phyloP scores from a whole-genome alignment of 1,140 invertebrate species.

The Caerostris darwini region DNA sequence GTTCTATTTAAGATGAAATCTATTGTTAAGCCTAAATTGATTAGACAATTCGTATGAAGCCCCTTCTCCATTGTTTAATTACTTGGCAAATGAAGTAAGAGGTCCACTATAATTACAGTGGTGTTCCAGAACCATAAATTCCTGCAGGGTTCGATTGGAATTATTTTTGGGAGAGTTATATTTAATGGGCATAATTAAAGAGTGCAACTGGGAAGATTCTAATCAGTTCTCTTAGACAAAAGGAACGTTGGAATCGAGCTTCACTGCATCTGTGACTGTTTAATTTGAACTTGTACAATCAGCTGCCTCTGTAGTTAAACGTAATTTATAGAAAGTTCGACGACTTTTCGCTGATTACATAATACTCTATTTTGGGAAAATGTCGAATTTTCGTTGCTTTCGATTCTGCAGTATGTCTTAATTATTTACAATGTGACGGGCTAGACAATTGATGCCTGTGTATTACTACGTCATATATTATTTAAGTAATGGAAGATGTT shows the following conservation, averaged over 20 bases:
- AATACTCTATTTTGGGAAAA: background rate
- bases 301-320: background rate
- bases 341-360: background rate
- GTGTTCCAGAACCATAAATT: constrained; percentile 3
- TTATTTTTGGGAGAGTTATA: constrained; percentile 22
- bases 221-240: background rate
- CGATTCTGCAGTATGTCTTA: background rate
- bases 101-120: background rate
- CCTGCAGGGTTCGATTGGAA: background rate
- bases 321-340: background rate
- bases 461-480: background rate
- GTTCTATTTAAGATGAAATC: constrained; percentile 28
- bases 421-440: background rate
- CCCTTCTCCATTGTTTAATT: constrained; percentile 58
- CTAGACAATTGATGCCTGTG: background rate
- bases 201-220: background rate
- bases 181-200: background rate
- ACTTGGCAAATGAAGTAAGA: constrained; percentile 46
- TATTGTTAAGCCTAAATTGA: constrained; percentile 50
- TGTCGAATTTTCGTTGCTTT: background rate
- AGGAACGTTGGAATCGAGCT: background rate
- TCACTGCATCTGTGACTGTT: background rate
- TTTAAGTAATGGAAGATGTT: background rate
- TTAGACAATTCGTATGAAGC: constrained; percentile 27
- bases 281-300: constrained; percentile 13